Base-by-base conservation (phyloP, 37 sponge, comb jelly and placozoan species). In the Ephydatia muelleri region DNA sequence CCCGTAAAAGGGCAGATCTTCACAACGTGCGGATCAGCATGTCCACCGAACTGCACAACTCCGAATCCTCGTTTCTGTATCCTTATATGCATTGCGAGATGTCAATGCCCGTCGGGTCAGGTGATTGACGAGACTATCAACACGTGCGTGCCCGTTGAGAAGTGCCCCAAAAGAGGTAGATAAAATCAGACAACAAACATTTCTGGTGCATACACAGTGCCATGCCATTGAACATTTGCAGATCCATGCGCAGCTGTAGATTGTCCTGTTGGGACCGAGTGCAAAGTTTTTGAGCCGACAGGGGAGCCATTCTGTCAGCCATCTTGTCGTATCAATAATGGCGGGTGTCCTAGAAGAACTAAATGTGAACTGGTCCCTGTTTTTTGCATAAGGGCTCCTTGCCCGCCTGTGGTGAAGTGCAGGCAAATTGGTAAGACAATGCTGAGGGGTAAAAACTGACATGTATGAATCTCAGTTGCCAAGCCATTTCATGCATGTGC, bases 1-100 rank as follows among this genome's bases (percentile, higher is more conserved):
- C 84, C 84, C 65, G 77, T 84, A 29, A 29, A 75, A 67, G 84
- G 84, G 31, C 84, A 84, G 69, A 19, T 84, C 27, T 84, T 84
- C 69, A 84, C 38, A n/a, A 9, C 21, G 11, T 84, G 84, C 76
- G 84, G 84, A 9, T 84, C 84, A 75, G 84, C 84, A 37, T 84
- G 84, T 33, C 84, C 84, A 38, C 40, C 84, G 14, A 84, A 84
- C 43, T 84, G 84, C 65, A 84, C 84, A 67, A 76, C 11, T 39
- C 84, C 84, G 40, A 57, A 64, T 35, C 84, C 84, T 26, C 57
- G 57, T 57, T n/a, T 47, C 30, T 84, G 84, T 21, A 76, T 76
- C 11, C 31, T 35, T 25, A 67, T 76, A 68, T 84, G 84, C 76
- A 67, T 84, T 0, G 67, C 76, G 37, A 66, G 84, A 9, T 84